Conservation (phyloP, 1,140 invertebrate species). For the Lamellibrachia luymesi region DNA sequence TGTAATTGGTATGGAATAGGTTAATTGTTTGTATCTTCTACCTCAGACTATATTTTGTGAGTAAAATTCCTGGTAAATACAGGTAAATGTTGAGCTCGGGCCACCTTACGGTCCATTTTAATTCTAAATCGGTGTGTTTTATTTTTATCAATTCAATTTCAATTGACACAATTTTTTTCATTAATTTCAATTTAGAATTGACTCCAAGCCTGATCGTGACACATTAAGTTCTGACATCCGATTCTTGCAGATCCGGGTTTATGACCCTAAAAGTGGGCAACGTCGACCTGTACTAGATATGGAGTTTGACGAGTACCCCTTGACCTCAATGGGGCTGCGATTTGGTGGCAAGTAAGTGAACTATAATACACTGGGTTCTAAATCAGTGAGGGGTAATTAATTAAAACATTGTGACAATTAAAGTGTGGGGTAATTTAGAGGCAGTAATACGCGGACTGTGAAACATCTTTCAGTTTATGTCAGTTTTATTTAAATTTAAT, state of each 20-base stretch:
- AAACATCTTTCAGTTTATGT: background rate
- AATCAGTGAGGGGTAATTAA: constrained; percentile 16
- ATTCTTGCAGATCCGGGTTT: constrained; percentile 56
- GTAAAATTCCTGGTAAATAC: background rate
- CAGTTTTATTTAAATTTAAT: background rate
- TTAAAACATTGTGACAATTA: background rate
- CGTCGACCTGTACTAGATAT: constrained; percentile 63
- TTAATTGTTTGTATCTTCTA: too few species aligned
- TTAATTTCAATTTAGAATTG: constrained; percentile 2
- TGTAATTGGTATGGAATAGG: too few species aligned
- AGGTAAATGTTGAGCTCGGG: too few species aligned
- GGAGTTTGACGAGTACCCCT: constrained; percentile 56
- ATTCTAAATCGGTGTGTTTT: too few species aligned
- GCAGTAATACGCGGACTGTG: background rate
- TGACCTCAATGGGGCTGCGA: constrained; percentile 52
- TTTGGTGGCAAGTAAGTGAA: constrained; percentile 13
- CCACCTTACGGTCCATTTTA: too few species aligned
- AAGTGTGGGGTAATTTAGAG: background rate
- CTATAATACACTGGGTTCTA: background rate
- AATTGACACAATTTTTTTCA: background rate
- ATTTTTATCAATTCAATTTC: too few species aligned
- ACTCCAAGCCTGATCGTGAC: background rate
- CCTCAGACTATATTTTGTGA: background rate
- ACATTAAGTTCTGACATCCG: background rate
- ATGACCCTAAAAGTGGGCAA: constrained; percentile 59